These are phyloP conservation scores for Tipula confusa DNA, from an alignment of 2,888 invertebrate genomes.

Conservation along the genomic window DNA sequence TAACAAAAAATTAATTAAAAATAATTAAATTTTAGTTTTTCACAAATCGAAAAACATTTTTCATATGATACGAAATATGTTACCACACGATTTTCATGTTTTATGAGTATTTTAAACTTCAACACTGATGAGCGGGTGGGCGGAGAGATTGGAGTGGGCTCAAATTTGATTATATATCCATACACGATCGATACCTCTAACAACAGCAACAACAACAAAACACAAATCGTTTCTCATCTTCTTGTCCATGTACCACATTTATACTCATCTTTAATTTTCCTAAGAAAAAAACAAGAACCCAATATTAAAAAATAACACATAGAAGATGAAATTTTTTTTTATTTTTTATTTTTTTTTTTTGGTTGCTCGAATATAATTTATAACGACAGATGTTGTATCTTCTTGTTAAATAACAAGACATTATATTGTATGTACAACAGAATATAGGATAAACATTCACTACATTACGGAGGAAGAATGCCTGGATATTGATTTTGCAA, in stretches of 20 bases:
- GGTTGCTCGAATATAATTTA: conserved; percentile 1
- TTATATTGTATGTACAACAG: conserved; percentile 8
- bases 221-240: not conserved
- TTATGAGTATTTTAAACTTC: not conserved
- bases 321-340: not conserved
- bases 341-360: no score
- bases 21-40: not conserved
- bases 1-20: not conserved
- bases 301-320: not conserved
- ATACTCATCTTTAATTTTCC: not conserved
- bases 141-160: not conserved
- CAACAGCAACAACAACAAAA: no score
- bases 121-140: not conserved
- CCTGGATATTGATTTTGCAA: conserved; percentile 1
- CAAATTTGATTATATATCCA: not conserved
- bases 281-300: not conserved
- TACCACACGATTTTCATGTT: not conserved
- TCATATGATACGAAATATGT: not conserved
- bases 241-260: not conserved
- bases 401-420: conserved; percentile 25
- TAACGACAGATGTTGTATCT: conserved; percentile 9
- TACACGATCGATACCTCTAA: not conserved
- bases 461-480: not conserved
- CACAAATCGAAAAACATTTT: not conserved
- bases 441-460: not conserved